Base-by-base conservation (phyloP, 2,888 invertebrate species). In the Sisyra terminalis region DNA sequence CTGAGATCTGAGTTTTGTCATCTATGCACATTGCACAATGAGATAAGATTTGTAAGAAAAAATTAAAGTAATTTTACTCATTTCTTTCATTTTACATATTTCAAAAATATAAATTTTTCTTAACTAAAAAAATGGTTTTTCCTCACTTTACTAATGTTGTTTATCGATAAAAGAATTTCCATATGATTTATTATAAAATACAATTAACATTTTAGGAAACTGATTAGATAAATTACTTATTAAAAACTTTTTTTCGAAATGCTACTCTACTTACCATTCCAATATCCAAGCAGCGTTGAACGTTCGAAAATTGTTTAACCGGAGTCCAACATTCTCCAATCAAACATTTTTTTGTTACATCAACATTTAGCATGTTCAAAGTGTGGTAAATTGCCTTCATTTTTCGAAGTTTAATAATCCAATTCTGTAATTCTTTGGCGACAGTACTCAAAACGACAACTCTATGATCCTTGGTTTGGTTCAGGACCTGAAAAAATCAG, bases 381-480 rank as follows among this genome's bases (percentile, higher is more conserved):
- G 78, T 78, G 56, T 81, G 78, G 59, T 80, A 82, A 55, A 83
- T 79, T 13, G 81, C 79, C 57, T 82, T 82, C 67, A 82, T 79
- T 59, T 83, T 82, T 35, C 74, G 67, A 14, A 82, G 80, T 69
- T 81, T 80, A 34, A 75, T 68, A 48, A 64, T 64, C 78, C 79
- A 80, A 49, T 70, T 70, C 44, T 40, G 31, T 13, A 92, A 70
- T 59, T 89, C 86, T 51, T 85, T 78, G 1, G 88, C 86, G 2
- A 89, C 89, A 49, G 81, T 83, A 1, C 82, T 73, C 31, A 92
- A 65, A 0, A 92, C 86, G 9, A 88, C 65, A 51, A 85, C 81
- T 39, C 88, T 71, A 59, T 92, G 90, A 55, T 92, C 86, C 57
- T 84, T 79, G 0, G 89, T 89, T 66, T 89, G 87, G 52, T 81